These are phyloP conservation scores for Portunus trituberculatus DNA, from an alignment of 1,140 invertebrate genomes.

Conservation along the genomic window DNA sequence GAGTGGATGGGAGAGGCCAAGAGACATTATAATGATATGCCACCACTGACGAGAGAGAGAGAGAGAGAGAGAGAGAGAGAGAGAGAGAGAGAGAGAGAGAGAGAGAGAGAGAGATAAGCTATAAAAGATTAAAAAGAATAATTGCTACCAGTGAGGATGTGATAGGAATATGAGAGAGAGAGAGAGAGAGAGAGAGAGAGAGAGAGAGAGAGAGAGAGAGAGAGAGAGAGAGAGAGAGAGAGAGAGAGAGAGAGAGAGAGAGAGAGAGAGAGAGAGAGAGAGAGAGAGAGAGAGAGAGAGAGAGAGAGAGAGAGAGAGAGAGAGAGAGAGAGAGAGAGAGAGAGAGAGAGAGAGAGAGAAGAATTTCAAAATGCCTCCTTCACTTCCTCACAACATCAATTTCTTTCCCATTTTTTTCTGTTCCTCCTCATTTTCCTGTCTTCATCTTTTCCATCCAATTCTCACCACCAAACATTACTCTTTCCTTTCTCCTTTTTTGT, in stretches of 20 bases:
- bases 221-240: no score
- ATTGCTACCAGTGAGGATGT: no score
- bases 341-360: background rate
- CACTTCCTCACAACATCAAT: background rate
- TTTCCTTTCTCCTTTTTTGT: no score
- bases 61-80: background rate
- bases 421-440: no score
- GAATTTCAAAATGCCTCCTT: background rate
- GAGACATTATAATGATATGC: background rate
- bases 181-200: conserved; percentile 2
- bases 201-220: background rate
- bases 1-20: background rate
- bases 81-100: conserved; percentile 20
- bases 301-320: no score
- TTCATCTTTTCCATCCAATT: background rate
- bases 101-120: background rate
- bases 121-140: no score
- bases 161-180: background rate
- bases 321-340: no score
- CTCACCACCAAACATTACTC: no score
- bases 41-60: background rate
- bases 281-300: no score
- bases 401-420: background rate
- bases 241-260: no score
- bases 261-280: no score